Base-by-base conservation (phyloP, 2,113 vertebrate species). In the Dasypus novemcinctus region DNA sequence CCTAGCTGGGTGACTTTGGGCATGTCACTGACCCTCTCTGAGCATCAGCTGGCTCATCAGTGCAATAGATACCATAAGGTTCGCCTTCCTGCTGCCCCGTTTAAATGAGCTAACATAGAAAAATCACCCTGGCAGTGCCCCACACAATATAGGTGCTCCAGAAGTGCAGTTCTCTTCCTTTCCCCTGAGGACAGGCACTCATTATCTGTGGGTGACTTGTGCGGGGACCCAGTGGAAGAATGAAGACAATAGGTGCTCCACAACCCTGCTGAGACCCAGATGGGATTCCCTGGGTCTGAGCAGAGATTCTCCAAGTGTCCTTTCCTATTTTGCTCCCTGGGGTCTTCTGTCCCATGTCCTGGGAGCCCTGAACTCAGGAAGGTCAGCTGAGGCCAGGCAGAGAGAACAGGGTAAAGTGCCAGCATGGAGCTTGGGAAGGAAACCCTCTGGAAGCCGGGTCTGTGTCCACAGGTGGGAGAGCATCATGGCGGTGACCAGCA, bases 101-200 rank as follows among this genome's bases (percentile, higher is more conserved):
- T 4, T 25, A 57, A 31, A 31, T 49, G 59, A 84, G 15, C 17
- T 2, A 20, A 27, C 18, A 15, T 66, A 54, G 36, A 36, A 18
- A 54, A 83, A 27, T 23, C 17, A 23, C 12, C 17, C 63, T 25
- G 36, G 17, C 5, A 20, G 3, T 14, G 25, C 71, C 54, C n/a
- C 63, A 4, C 0, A 31, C 5, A 2, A 0, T 8, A 5, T 3
- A 71, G 33, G 71, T 72, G 18, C 13, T 64, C 14, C n/a, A 4
- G 29, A n/a, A n/a, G 29, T 31, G 2, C 29, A 31, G 0, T 25
- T 61, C 27, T 82, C 38, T 49, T 41, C n/a, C 9, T 36, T 57
- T 78, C 25, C 25, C 25, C n/a, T 68, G 3, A 23, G 17, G 43
- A 61, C 7, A 18, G 36, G 41, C 63, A 10, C 72, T 71, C 33